phyloP scores from a whole-genome alignment of 2,888 invertebrate genomes.

The Notodonta dromedarius region DNA sequence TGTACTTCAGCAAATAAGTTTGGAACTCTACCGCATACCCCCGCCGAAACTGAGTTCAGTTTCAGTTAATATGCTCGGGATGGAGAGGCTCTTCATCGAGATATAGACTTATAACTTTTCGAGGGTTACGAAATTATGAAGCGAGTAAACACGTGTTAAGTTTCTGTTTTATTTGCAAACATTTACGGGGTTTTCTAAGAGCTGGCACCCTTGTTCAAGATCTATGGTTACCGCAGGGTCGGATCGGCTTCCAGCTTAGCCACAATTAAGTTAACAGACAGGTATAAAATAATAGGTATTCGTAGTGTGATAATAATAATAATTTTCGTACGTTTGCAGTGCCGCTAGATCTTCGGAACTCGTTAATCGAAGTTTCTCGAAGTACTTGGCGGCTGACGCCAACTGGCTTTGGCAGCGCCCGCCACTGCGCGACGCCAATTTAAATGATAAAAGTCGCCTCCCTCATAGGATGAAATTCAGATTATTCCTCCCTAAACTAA shows the following conservation, averaged over 20 bases:
- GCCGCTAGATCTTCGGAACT: conserved; percentile 78
- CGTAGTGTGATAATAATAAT: background rate
- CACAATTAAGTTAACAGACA: too few relatives aligned
- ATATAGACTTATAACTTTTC: conserved; percentile 19
- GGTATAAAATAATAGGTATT: background rate
- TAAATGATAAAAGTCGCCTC: conserved; percentile 80
- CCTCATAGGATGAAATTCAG: conserved; percentile 73
- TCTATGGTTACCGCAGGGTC: too few relatives aligned
- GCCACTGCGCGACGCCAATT: conserved; percentile 70
- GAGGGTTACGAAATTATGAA: conserved; percentile 20
- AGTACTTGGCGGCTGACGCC: conserved; percentile 74
- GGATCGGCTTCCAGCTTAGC: too few relatives aligned
- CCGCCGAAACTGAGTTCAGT: conserved; percentile 27
- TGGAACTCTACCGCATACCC: conserved; percentile 41
- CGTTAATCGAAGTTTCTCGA: conserved; percentile 80
- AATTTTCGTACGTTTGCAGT: conserved; percentile 73
- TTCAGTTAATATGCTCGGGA: conserved; percentile 29
- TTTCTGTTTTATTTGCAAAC: too few relatives aligned
- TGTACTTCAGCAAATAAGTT: conserved; percentile 46
- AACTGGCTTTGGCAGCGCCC: conserved; percentile 76
- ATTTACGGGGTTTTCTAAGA: too few relatives aligned
- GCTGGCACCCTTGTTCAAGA: too few relatives aligned
- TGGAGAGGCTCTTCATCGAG: conserved; percentile 10
- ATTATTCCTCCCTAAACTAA: conserved; percentile 64
- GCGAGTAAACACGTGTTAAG: background rate